Conservation (phyloP, 2,888 invertebrate genomes). For the Pyrochroa serraticornis region DNA sequence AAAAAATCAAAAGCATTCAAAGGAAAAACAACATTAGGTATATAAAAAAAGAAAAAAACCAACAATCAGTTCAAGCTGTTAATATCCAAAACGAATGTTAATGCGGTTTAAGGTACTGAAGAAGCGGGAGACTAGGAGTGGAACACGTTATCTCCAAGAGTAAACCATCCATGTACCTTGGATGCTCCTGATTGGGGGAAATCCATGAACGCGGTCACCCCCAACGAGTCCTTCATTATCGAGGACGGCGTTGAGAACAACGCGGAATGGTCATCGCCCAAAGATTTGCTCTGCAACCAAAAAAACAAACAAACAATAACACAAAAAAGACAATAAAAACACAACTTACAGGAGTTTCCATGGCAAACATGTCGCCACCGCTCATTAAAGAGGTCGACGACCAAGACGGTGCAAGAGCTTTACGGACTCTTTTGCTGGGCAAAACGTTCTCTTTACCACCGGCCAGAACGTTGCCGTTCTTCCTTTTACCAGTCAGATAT, state of each 20-base stretch:
- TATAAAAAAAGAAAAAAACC: neutral
- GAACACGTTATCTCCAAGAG: slow-evolving; percentile 52
- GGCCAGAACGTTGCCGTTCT: slow-evolving; percentile 45
- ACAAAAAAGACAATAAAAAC: neutral
- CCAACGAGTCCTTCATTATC: slow-evolving; percentile 81
- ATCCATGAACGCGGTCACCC: slow-evolving; percentile 69
- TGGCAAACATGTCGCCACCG: slow-evolving; percentile 69
- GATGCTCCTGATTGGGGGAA: slow-evolving; percentile 56
- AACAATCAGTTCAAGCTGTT: slow-evolving; percentile 2
- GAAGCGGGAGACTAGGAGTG: slow-evolving; percentile 35
- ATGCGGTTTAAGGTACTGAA: slow-evolving; percentile 1
- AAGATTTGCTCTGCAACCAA: slow-evolving; percentile 81
- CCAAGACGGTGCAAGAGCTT: slow-evolving; percentile 81
- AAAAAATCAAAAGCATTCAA: neutral
- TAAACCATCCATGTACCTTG: slow-evolving; percentile 58
- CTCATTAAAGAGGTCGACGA: slow-evolving; percentile 56
- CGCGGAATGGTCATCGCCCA: slow-evolving; percentile 77
- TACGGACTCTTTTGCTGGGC: slow-evolving; percentile 77
- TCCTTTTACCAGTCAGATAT: slow-evolving; percentile 61
- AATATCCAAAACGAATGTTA: slow-evolving; percentile 21
- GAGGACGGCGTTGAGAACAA: slow-evolving; percentile 89
- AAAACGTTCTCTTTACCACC: slow-evolving; percentile 72
- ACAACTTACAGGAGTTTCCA: slow-evolving; percentile 76
- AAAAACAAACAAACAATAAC: slow-evolving; percentile 9
- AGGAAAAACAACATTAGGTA: neutral